A percentile compares a stretch with the other conserved stretches of the same genome.
Conservation (phyloP, 2,888 invertebrate genomes). For the Suillia variegata region DNA sequence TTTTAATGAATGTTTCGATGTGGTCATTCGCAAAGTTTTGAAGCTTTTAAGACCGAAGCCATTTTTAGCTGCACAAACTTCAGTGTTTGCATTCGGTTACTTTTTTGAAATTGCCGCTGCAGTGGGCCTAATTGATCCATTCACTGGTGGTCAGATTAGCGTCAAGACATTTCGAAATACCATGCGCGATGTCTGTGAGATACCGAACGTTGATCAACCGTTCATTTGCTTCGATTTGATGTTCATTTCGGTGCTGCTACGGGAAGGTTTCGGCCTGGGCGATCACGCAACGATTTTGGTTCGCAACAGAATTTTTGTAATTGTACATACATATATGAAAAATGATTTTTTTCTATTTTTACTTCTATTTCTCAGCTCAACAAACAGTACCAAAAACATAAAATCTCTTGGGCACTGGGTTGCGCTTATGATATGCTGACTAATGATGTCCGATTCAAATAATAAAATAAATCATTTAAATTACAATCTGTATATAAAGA, state of each 20-base stretch:
- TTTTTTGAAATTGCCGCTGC: slow-evolving; percentile 93
- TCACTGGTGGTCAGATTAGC: slow-evolving; percentile 73
- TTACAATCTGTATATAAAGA: too few relatives aligned
- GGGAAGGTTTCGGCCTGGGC: slow-evolving; percentile 76
- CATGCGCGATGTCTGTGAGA: slow-evolving; percentile 71
- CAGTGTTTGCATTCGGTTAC: slow-evolving; percentile 88
- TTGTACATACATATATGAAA: background rate
- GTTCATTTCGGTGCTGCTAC: slow-evolving; percentile 79
- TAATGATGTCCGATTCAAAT: slow-evolving; percentile 62
- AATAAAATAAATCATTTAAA: too few relatives aligned
- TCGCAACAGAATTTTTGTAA: too few relatives aligned
- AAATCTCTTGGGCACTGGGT: slow-evolving; percentile 95
- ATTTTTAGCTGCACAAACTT: slow-evolving; percentile 65
- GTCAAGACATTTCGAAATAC: slow-evolving; percentile 72
- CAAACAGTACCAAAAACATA: slow-evolving; percentile 88
- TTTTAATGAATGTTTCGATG: slow-evolving; percentile 66
- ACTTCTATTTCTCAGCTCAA: slow-evolving; percentile 69
- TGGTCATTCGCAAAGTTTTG: slow-evolving; percentile 66
- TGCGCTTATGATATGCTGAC: slow-evolving; percentile 85
- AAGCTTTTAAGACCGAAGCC: slow-evolving; percentile 65
- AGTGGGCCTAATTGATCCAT: slow-evolving; percentile 78
- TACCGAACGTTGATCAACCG: slow-evolving; percentile 81
- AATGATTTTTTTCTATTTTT: background rate
- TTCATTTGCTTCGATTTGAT: slow-evolving; percentile 89
- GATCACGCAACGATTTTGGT: slow-evolving; percentile 68